Evolutionary conservation across 2,888 invertebrate species (phyloP), one percentile per base, ranked within the genome.

Genomic region (Dromius quadrimaculatus): DNA sequence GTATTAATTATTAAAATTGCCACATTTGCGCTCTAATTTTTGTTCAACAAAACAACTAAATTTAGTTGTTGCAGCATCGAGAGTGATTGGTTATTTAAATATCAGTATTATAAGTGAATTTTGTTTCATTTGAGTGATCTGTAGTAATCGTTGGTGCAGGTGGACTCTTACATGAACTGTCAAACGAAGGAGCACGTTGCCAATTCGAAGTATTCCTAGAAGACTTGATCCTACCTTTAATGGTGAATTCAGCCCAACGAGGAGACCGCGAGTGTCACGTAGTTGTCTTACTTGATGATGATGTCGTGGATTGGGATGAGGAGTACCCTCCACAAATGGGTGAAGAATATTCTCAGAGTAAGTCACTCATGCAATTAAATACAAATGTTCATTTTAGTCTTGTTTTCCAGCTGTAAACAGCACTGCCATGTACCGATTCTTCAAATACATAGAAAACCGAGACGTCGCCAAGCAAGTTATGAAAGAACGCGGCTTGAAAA

Each of bases 271-370:
- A 98, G 82, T 98, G 98, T 81, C 98, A 99, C 81, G 94, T 99
- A 71, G 98, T 98, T 17, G 95, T 97, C 2, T 85, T 99, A 43
- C 84, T 97, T 36, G 98, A 99, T 79, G 99, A 99, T 77, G 99
- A 99, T 82, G 89, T 89, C 0, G 91, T 91, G 23, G 99, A 99
- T 79, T 99, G 99, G 99, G 99, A 99, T 80, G 97, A 97, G 79
- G 94, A 98, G 81, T 98, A 96, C 83, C 99, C 99, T 0, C 99
- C 99, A 0, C 98, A 98, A 84, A 98, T 98, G 96, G 98, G 98
- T 4, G 98, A 98, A 79, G 98, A 99, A 84, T 97, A 98, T 83
- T 94, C 96, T 50, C 98, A 98, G 85, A 98, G 93, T 90, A 84
- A 84, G 84, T 36, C 1, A n/a, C n/a, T n/a, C n/a, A n/a, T n/a